Evolutionary conservation across 2,797 vertebrate species (phyloP).

Genomic region (Morus bassanus): DNA sequence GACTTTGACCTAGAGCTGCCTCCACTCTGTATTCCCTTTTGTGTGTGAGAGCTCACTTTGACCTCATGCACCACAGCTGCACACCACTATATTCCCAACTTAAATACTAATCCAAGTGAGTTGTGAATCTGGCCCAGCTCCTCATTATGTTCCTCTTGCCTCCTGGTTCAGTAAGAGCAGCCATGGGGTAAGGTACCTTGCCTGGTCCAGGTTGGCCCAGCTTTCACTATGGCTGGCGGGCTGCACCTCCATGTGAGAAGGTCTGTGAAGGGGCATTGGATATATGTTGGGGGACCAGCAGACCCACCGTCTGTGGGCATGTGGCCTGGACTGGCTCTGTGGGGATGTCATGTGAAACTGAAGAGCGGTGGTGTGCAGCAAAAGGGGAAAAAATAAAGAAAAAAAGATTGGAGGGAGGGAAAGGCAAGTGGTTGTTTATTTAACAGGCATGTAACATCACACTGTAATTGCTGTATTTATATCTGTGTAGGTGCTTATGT

Average conservation of each 20-base stretch:
- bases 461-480: neutral
- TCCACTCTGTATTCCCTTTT: neutral
- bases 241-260: neutral
- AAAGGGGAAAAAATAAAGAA: neutral
- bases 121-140: neutral
- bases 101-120: neutral
- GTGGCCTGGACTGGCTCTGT: neutral
- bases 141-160: neutral
- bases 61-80: neutral
- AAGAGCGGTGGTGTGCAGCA: neutral
- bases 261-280: neutral
- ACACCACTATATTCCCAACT: neutral
- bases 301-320: rapidly evolving
- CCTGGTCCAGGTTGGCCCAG: neutral
- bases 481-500: neutral
- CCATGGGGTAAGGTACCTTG: neutral
- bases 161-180: neutral
- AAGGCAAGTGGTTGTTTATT: neutral
- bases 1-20: slow-evolving; percentile 47
- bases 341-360: neutral
- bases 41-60: neutral
- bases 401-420: neutral
- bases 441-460: neutral
- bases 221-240: neutral
- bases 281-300: neutral